These are phyloP conservation scores for Heliconius hermathena DNA, from an alignment of 1,140 invertebrate genomes.

Conservation along the genomic window DNA sequence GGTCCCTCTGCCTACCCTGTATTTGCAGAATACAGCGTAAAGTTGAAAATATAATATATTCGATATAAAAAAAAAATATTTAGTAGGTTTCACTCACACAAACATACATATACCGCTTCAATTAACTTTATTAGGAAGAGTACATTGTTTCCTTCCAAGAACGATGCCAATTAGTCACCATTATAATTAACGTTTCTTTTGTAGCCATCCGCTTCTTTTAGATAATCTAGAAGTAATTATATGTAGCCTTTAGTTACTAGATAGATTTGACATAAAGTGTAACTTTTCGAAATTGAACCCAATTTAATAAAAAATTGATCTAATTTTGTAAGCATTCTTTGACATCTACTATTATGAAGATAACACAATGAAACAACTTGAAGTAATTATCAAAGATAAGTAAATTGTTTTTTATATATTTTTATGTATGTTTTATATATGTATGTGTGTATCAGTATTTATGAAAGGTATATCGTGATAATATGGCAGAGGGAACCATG, in stretches of 20 bases:
- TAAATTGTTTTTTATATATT: no score
- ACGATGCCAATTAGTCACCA: conserved; percentile 11
- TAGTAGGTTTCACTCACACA: conserved; percentile 10
- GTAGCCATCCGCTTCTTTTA: not conserved
- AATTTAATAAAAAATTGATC: not conserved
- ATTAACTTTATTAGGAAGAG: conserved; percentile 25
- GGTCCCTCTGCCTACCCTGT: no score
- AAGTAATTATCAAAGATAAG: no score
- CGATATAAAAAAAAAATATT: not conserved
- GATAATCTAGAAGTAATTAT: not conserved
- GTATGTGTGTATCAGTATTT: no score
- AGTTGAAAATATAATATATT: not conserved
- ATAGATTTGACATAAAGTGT: not conserved
- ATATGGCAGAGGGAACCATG: no score
- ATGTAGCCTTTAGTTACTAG: not conserved
- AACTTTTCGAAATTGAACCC: not conserved
- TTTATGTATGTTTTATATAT: no score
- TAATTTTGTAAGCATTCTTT: no score
- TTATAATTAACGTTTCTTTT: conserved; percentile 2
- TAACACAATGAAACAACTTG: no score
- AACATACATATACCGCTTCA: conserved; percentile 6
- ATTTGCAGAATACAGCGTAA: no score
- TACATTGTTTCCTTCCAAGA: conserved; percentile 23
- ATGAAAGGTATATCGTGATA: no score
- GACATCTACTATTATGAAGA: no score